phyloP scores from a whole-genome alignment of 2,888 invertebrate genomes.

The Lepetodrilus schrolli region DNA sequence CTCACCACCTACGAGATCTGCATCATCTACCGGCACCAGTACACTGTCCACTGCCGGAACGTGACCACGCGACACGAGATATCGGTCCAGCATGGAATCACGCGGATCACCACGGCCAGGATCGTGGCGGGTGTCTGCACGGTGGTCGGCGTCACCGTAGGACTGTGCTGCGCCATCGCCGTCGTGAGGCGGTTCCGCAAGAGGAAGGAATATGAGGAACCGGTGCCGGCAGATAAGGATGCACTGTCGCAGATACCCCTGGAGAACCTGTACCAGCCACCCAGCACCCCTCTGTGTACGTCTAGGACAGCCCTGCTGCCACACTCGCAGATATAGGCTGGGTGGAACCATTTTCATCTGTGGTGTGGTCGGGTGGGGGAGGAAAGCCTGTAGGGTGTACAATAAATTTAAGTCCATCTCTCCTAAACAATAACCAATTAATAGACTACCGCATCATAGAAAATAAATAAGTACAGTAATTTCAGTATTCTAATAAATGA shows the following conservation, averaged over 20 bases:
- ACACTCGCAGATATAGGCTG: slow-evolving; percentile 48
- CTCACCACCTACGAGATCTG: slow-evolving; percentile 76
- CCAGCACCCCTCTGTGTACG: slow-evolving; percentile 67
- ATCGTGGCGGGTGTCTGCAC: slow-evolving; percentile 56
- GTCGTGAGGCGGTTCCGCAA: slow-evolving; percentile 69
- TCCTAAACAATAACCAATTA: too few relatives aligned
- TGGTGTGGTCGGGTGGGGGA: not conserved
- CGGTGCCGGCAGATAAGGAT: slow-evolving; percentile 64
- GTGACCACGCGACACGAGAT: slow-evolving; percentile 52
- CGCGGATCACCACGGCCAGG: slow-evolving; percentile 55
- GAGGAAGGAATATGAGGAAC: slow-evolving; percentile 72
- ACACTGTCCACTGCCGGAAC: slow-evolving; percentile 61
- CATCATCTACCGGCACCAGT: slow-evolving; percentile 70
- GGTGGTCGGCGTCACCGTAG: slow-evolving; percentile 60
- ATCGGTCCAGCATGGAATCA: slow-evolving; percentile 46
- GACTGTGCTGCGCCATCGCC: slow-evolving; percentile 72
- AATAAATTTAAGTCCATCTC: too few relatives aligned
- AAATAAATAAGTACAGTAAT: too few relatives aligned
- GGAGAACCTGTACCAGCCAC: slow-evolving; percentile 75
- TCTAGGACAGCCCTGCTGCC: slow-evolving; percentile 68
- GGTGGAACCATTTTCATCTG: not conserved
- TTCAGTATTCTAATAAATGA: too few relatives aligned
- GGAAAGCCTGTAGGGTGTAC: too few relatives aligned
- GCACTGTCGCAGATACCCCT: slow-evolving; percentile 74
- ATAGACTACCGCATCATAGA: too few relatives aligned